These are phyloP conservation scores for Eublepharis macularius DNA, from an alignment of 2,113 vertebrate genomes.

Conservation along the genomic window DNA sequence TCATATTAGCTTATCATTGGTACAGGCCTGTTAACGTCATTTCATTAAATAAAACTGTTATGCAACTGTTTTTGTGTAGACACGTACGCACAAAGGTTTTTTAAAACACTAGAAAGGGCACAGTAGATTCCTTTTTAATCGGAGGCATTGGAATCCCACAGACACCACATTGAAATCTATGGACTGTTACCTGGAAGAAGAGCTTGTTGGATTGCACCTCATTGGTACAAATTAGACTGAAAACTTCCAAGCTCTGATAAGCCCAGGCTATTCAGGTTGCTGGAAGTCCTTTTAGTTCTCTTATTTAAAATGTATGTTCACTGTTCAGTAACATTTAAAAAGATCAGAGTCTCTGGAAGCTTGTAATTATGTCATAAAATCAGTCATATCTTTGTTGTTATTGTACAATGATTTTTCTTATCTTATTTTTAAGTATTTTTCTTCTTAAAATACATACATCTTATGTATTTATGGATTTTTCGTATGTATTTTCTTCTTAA, in stretches of 20 bases:
- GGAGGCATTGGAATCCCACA: background rate
- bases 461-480: background rate
- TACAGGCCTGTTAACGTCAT: background rate
- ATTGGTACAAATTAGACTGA: background rate
- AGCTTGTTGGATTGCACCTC: background rate
- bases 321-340: background rate
- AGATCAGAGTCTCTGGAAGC: background rate
- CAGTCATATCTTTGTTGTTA: background rate
- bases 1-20: background rate
- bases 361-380: background rate
- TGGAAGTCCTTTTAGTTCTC: background rate
- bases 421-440: too few relatives aligned
- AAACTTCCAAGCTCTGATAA: background rate
- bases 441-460: too few relatives aligned
- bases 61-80: background rate
- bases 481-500: background rate
- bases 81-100: background rate
- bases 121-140: background rate
- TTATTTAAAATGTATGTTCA: background rate
- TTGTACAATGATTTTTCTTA: background rate
- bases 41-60: background rate
- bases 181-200: background rate
- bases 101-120: background rate
- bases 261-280: too few relatives aligned
- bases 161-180: background rate